These are phyloP conservation scores for Tauraco erythrolophus DNA, from an alignment of 2,113 vertebrate genomes.

Conservation along the genomic window DNA sequence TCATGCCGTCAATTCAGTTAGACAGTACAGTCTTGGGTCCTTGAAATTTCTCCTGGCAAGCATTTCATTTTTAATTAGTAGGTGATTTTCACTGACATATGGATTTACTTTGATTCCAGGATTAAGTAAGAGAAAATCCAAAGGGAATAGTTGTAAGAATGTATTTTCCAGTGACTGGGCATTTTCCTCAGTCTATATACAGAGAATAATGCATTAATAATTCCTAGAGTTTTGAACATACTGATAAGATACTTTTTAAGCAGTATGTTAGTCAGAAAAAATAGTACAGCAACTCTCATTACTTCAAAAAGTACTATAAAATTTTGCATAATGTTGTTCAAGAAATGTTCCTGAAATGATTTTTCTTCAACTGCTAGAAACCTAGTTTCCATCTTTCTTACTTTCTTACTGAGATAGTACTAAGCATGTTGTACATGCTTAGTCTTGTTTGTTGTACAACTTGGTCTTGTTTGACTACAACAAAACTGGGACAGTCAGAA, in stretches of 20 bases:
- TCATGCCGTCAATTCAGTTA: not conserved
- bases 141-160: not conserved
- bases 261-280: not conserved
- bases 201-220: not conserved
- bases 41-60: not conserved
- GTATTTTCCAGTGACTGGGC: not conserved
- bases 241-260: not conserved
- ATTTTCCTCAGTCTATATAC: not conserved
- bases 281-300: not conserved
- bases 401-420: not conserved
- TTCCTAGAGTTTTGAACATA: not conserved
- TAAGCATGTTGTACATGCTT: not conserved
- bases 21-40: not conserved
- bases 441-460: not conserved
- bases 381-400: not conserved
- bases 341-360: not conserved
- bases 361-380: not conserved
- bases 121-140: not conserved
- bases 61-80: not conserved
- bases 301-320: not conserved
- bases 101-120: not conserved
- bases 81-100: not conserved
- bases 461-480: not conserved
- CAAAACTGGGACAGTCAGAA: not conserved
- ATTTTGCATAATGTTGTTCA: not conserved